These are phyloP conservation scores for Caerostris darwini DNA, from an alignment of 1,140 invertebrate genomes.

Conservation along the genomic window DNA sequence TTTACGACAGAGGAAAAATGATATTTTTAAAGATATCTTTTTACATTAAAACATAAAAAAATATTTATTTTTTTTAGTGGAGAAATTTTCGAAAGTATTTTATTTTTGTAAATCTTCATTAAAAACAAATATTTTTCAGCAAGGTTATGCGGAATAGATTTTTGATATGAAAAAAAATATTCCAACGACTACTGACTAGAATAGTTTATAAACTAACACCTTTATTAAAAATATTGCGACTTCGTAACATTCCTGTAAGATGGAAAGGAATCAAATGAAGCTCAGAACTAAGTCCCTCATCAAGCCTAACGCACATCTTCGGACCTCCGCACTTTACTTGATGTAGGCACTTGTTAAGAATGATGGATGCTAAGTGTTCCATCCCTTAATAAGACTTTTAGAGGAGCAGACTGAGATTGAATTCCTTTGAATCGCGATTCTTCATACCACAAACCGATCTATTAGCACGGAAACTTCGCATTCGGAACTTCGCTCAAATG, in stretches of 20 bases:
- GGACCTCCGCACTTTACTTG: conserved; percentile 5
- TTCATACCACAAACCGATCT: conserved; percentile 55
- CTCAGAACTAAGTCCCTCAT: neutral
- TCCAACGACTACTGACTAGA: no score
- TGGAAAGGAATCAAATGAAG: neutral
- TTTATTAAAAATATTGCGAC: neutral
- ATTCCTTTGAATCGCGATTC: conserved; percentile 30
- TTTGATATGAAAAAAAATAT: no score
- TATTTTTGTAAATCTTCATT: no score
- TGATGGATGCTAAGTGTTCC: conserved; percentile 53
- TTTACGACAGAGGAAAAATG: no score
- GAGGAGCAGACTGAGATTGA: conserved; percentile 41
- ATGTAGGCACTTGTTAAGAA: conserved; percentile 55
- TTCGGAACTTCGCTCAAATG: conserved; percentile 44
- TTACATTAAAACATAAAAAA: no score
- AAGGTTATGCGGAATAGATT: no score
- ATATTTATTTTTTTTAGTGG: no score
- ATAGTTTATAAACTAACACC: no score
- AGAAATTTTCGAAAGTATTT: no score
- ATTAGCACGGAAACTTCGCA: conserved; percentile 60
- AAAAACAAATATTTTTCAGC: no score
- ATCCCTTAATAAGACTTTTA: conserved; percentile 56
- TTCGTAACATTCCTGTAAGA: neutral
- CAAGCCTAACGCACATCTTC: neutral
- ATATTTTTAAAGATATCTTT: no score